Conservation (phyloP, 1,140 invertebrate species). For the Conus ventricosus region DNA sequence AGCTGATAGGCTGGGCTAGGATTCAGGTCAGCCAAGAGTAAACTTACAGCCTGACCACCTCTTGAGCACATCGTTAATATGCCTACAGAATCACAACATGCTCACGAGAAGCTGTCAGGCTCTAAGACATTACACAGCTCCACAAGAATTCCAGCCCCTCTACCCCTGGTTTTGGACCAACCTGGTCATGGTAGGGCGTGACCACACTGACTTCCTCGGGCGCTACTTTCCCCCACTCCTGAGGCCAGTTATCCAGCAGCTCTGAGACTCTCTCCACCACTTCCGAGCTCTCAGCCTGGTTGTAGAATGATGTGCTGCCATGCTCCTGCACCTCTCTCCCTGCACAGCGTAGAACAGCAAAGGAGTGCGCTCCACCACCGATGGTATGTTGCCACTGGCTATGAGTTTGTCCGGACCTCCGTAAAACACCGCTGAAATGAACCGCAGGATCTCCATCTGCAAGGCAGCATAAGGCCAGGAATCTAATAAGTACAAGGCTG, state of each 20-base stretch:
- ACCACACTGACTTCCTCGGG: constrained; percentile 87
- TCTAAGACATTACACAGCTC: too few relatives aligned
- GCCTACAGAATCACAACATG: too few relatives aligned
- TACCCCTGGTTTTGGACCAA: constrained; percentile 58
- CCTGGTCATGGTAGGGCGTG: constrained; percentile 89
- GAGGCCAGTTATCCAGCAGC: constrained; percentile 83
- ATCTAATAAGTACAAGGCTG: too few relatives aligned
- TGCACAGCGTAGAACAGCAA: constrained; percentile 80
- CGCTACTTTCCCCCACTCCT: constrained; percentile 83
- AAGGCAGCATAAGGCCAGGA: background rate
- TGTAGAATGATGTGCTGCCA: constrained; percentile 89
- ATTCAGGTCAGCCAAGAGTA: too few relatives aligned
- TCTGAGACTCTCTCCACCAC: constrained; percentile 84
- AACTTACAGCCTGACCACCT: background rate
- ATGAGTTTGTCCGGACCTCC: constrained; percentile 77
- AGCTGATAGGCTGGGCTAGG: too few relatives aligned
- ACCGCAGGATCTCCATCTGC: constrained; percentile 86
- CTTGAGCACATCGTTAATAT: background rate
- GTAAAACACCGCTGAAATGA: constrained; percentile 89
- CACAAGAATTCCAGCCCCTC: too few relatives aligned
- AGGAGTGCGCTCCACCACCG: constrained; percentile 74
- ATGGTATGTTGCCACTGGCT: constrained; percentile 57
- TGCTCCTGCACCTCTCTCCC: constrained; percentile 84
- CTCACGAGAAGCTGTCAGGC: too few relatives aligned
- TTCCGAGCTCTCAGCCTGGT: constrained; percentile 86